These are phyloP conservation scores for Platanista minor DNA, from an alignment of 2,113 vertebrate species.

Conservation along the genomic window DNA sequence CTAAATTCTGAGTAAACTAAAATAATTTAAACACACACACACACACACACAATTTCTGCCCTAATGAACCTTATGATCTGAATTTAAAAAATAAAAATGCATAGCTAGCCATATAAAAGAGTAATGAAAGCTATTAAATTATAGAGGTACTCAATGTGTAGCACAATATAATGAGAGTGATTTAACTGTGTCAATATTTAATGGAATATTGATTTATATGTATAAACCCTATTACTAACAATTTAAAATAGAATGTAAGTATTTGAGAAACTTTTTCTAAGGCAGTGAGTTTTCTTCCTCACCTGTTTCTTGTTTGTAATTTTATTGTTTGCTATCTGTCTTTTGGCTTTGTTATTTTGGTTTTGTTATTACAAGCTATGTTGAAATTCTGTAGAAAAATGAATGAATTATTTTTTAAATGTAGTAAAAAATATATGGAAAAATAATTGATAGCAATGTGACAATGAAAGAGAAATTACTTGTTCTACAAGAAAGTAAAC, in stretches of 20 bases:
- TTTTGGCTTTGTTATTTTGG: background rate
- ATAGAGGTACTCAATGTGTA: background rate
- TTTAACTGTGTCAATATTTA: constrained; percentile 6
- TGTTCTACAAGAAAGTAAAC: background rate
- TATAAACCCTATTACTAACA: background rate
- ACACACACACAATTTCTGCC: background rate
- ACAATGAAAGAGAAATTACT: background rate
- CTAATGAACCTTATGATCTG: background rate
- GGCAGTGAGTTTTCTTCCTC: background rate
- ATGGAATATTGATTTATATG: constrained; percentile 16
- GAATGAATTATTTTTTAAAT: constrained; percentile 10
- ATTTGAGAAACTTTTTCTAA: constrained; percentile 1
- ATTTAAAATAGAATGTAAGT: background rate
- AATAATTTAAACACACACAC: background rate
- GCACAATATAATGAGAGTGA: background rate
- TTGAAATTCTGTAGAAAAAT: background rate
- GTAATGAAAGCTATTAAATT: background rate
- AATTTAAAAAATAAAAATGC: background rate
- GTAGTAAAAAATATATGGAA: background rate
- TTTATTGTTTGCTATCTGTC: background rate
- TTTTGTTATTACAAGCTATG: background rate
- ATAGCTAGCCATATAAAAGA: background rate
- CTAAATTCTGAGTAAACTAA: too few relatives aligned
- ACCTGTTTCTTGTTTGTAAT: background rate
- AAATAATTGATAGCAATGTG: background rate